Conservation (phyloP, 92 coral and sea anemone genomes). For the Galaxea fascicularis region DNA sequence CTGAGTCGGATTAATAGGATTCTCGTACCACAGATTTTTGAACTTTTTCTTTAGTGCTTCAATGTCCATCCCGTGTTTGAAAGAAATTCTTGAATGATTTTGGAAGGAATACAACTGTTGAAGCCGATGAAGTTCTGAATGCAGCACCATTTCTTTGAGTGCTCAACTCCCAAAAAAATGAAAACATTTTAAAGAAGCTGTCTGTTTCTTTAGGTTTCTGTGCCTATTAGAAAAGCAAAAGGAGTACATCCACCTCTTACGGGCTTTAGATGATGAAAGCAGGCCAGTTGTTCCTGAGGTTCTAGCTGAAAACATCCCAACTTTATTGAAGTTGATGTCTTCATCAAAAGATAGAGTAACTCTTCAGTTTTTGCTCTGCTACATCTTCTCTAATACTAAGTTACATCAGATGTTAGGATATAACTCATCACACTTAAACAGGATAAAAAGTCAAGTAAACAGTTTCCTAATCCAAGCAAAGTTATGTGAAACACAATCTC, state of each 20-base stretch:
- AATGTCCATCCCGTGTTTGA: constrained; percentile 51
- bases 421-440: background rate
- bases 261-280: constrained; percentile 38
- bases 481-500: background rate
- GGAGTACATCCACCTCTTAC: constrained; percentile 37
- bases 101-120: constrained; percentile 2
- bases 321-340: constrained; percentile 50
- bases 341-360: constrained; percentile 55
- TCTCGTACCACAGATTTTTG: constrained; percentile 56
- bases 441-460: background rate
- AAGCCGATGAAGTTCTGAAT: background rate
- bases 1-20: constrained; percentile 48
- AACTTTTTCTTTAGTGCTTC: constrained; percentile 29
- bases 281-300: constrained; percentile 16
- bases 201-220: constrained; percentile 18
- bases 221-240: constrained; percentile 49
- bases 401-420: background rate
- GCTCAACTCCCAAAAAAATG: no score
- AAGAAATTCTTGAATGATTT: constrained; percentile 15
- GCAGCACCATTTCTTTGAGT: background rate
- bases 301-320: constrained; percentile 14
- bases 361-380: constrained; percentile 43
- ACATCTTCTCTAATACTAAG: constrained; percentile 28
- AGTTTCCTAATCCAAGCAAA: background rate
- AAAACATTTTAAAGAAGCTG: background rate